Conservation (phyloP, 2,888 invertebrate genomes). For the Pemphredon lugubris region DNA sequence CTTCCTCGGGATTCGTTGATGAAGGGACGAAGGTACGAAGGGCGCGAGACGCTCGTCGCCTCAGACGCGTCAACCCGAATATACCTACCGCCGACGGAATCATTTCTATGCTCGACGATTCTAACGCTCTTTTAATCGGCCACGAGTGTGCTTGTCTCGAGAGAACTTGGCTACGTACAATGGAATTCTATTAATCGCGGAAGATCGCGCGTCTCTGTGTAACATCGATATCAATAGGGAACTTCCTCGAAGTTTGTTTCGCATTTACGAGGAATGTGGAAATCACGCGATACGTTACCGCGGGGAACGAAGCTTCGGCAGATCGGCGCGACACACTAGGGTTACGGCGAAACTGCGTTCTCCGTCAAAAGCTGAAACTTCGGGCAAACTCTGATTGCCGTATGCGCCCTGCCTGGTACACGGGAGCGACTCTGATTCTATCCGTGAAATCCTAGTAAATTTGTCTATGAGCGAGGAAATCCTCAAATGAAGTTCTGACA, state of each 20-base stretch:
- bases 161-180: no score
- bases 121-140: neutral
- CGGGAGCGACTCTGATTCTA: conserved; percentile 15
- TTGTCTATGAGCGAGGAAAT: conserved; percentile 37
- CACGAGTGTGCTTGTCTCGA: no score
- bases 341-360: conserved; percentile 33
- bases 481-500: conserved; percentile 46
- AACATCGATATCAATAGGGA: neutral
- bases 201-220: no score
- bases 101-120: neutral
- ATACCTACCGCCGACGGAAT: neutral
- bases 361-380: conserved; percentile 62
- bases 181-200: no score
- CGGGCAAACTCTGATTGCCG: conserved; percentile 74
- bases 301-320: conserved; percentile 38
- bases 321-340: conserved; percentile 43
- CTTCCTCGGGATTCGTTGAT: neutral
- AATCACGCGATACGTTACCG: conserved; percentile 24
- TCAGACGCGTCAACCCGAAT: neutral
- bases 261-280: conserved; percentile 22
- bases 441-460: conserved; percentile 32
- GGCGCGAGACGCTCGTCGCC: neutral
- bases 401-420: conserved; percentile 41
- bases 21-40: no score
- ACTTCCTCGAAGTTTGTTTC: neutral